Base-by-base conservation (phyloP, 2,888 invertebrate genomes). In the Incurvaria masculella region DNA sequence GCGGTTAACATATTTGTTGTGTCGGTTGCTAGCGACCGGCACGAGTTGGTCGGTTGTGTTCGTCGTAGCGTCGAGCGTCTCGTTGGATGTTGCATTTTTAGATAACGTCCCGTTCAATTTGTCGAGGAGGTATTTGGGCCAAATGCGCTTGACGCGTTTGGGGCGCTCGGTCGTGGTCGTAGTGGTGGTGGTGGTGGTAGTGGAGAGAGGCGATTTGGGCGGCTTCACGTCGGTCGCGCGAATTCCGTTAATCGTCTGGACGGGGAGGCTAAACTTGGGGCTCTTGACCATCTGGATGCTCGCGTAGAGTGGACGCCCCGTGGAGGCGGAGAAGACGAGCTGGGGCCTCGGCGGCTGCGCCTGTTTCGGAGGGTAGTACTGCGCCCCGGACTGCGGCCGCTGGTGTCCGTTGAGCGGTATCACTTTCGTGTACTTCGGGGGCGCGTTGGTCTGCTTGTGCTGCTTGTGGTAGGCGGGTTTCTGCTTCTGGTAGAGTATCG, bases 101-200 rank as follows among this genome's bases (percentile, higher is more conserved):
- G 44, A 57, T 49, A 21, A n/a, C 20, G 62, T 62, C 27, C 52
- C 51, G 47, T 66, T 68, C 51, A 61, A 59, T 53, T 67, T 66
- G 45, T 65, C 65, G 45, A 63, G 55, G 45, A 66, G 57, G 53
- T 64, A 65, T 52, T 72, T 71, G 8, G 78, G 78, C 78, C 78
- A 78, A 61, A 78, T 78, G 61, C 78, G 63, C 60, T 75, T 78
- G 40, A 69, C 76, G 59, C 79, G 65, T 51, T 72, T 55, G 46
- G 65, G 54, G 60, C 62, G 68, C 52, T 58, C 61, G 2, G 76
- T 73, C 14, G 76, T 73, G 5, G 71, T 63, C 4, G 70, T 66
- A 10, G 65, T 60, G 5, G 61, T 62, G 10, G 58, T 57, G 18
- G 58, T 58, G 6, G 59, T 59, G 1, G 56, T 58, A n/a, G 65